Conservation (phyloP, 2,113 vertebrate genomes). For the Marmota monax region DNA sequence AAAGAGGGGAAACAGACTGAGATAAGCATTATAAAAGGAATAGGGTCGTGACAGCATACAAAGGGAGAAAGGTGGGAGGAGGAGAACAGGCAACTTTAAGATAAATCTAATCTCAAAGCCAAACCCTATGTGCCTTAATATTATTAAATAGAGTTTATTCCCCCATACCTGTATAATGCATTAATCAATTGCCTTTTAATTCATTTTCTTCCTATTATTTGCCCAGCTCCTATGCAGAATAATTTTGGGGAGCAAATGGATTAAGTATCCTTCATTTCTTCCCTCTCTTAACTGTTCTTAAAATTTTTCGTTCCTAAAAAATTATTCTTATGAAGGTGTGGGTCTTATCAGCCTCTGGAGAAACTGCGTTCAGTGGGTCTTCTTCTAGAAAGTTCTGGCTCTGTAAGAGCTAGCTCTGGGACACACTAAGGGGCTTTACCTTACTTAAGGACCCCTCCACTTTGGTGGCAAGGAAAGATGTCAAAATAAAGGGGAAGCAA, state of each 20-base stretch:
- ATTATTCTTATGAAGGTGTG: background rate
- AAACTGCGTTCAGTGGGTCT: background rate
- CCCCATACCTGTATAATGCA: background rate
- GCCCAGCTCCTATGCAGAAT: background rate
- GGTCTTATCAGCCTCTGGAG: background rate
- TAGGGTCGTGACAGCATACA: background rate
- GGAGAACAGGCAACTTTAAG: background rate
- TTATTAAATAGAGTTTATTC: background rate
- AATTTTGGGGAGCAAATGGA: background rate
- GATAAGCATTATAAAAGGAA: background rate
- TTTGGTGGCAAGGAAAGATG: background rate
- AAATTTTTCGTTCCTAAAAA: background rate
- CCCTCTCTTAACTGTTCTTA: background rate
- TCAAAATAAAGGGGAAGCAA: background rate
- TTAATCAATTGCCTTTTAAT: background rate
- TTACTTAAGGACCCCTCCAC: background rate
- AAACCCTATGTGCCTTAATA: background rate
- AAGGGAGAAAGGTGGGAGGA: background rate
- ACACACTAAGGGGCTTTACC: background rate
- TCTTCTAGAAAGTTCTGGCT: background rate
- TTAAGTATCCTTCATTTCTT: background rate
- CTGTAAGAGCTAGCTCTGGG: background rate
- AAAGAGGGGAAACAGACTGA: background rate
- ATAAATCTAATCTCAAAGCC: background rate
- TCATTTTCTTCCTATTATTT: background rate